Conservation (phyloP, 2,113 vertebrate species). For the Corythaeola cristata region DNA sequence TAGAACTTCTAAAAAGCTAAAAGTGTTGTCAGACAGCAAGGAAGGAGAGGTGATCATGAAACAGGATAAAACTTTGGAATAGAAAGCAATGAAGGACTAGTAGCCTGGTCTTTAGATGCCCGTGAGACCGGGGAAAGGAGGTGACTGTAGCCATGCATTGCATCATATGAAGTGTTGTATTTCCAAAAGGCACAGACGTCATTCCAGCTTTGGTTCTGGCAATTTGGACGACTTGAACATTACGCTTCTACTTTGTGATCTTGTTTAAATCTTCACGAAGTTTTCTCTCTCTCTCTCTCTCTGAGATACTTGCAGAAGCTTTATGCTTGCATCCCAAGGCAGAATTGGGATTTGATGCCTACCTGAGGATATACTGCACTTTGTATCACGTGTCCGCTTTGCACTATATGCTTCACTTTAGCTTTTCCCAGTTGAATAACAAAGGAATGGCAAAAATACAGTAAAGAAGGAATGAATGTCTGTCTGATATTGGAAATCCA, state of each 20-base stretch:
- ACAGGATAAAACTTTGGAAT: neutral
- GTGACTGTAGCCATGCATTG: neutral
- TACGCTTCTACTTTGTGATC: neutral
- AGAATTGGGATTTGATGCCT: neutral
- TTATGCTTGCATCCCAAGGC: neutral
- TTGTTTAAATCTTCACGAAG: neutral
- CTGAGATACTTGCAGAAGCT: neutral
- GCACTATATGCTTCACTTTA: neutral
- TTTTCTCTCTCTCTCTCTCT: neutral
- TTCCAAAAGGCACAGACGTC: neutral
- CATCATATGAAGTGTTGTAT: neutral
- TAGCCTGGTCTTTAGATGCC: neutral
- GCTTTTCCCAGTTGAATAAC: neutral
- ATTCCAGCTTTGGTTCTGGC: neutral
- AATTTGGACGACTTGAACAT: neutral
- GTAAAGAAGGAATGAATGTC: neutral
- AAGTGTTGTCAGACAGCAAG: neutral
- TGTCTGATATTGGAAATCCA: neutral
- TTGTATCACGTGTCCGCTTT: fast-evolving
- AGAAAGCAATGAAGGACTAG: neutral
- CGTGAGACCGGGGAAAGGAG: neutral
- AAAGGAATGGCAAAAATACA: neutral
- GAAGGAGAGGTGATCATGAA: neutral
- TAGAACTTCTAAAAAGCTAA: neutral
- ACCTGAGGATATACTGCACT: neutral